Base-by-base conservation (phyloP, 2,888 invertebrate genomes). In the Acronicta leporina region DNA sequence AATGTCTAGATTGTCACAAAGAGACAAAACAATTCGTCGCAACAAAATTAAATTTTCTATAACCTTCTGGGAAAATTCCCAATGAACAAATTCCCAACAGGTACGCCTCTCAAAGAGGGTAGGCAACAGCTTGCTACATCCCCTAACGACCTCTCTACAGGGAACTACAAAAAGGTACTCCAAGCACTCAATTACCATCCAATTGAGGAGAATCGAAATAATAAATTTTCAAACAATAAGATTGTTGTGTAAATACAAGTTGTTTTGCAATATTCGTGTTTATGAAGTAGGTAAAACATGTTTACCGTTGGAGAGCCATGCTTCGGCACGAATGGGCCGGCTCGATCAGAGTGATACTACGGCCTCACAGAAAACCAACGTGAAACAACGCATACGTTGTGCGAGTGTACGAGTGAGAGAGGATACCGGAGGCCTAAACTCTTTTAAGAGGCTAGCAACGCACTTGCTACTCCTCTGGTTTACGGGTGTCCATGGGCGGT, bases 111-210 rank as follows among this genome's bases (percentile, higher is more conserved):
- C 35, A n/a, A 33, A 49, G 44, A 54, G 47, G 49, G 56, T 44
- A 41, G 13, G 30, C 44, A 55, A 66, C 45, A 40, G 68, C 68
- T 67, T 67, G 73, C 55, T 61, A 4, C 35, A 27, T 50, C 48
- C 50, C 56, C n/a, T 73, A 73, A 73, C 53, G 53, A 68, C 40
- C 62, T 53, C 61, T 50, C 73, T 33, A 15, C 41, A 35, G 73
- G 11, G 44, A 55, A 73, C 50, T 60, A 74, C 67, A 74, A 77
- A 74, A 77, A 68, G 77, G 45, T 47, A 61, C 56, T 55, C 41
- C n/a, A 62, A 53, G 45, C 52, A 48, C 58, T 77, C 63, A 65
- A 70, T 77, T 77, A 62, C 56, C 48, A 61, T 63, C 40, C 71
- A 65, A 60, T 65, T 71, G 68, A 40, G 49, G 58, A 51, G 53